phyloP scores from a whole-genome alignment of 2,888 invertebrate species.

The Norana najaformis region DNA sequence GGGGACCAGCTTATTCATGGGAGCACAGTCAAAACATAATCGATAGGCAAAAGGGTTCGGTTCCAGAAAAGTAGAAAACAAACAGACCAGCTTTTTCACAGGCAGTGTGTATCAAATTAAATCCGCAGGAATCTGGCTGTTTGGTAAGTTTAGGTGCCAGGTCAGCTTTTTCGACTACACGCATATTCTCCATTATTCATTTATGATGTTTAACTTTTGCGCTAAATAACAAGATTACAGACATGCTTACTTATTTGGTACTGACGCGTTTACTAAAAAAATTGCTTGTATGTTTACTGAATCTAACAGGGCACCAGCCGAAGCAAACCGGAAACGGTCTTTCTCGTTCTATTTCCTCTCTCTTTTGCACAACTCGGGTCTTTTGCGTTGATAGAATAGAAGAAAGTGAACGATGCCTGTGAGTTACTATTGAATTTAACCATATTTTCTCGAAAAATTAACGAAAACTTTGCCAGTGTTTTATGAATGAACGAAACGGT shows the following conservation, averaged over 20 bases:
- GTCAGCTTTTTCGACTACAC: too few relatives aligned
- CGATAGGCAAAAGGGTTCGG: too few relatives aligned
- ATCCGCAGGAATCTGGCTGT: too few relatives aligned
- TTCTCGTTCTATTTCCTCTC: neutral
- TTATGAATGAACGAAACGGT: neutral
- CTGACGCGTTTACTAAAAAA: neutral
- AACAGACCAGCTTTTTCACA: too few relatives aligned
- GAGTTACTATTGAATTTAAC: neutral
- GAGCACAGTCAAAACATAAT: too few relatives aligned
- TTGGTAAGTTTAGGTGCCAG: too few relatives aligned
- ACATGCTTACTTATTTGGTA: neutral
- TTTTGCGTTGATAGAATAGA: neutral
- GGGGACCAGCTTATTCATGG: too few relatives aligned
- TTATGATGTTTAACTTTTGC: too few relatives aligned
- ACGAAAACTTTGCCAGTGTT: neutral
- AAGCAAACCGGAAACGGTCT: neutral
- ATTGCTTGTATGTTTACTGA: neutral
- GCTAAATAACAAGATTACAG: too few relatives aligned
- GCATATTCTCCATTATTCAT: too few relatives aligned
- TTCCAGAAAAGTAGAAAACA: too few relatives aligned
- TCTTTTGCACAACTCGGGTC: neutral
- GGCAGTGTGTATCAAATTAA: too few relatives aligned
- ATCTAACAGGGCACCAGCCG: neutral
- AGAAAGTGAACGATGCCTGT: slow-evolving; percentile 7
- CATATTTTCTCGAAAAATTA: neutral